phyloP scores from a whole-genome alignment of 2,888 invertebrate genomes.

The Torymus tubicola region DNA sequence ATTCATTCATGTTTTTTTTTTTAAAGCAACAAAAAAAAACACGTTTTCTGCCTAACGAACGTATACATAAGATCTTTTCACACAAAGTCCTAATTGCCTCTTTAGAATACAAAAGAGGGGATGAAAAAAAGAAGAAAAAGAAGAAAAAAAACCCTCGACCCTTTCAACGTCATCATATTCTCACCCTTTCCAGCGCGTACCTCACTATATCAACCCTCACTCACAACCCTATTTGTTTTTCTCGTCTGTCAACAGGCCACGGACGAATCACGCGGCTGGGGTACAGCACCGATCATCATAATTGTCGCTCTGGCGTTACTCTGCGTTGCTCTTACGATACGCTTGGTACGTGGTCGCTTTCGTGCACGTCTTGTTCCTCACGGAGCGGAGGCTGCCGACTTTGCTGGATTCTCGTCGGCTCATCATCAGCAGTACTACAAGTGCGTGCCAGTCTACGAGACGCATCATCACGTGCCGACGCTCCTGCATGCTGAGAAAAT shows the following conservation, averaged over 20 bases:
- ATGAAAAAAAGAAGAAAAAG: too few species aligned
- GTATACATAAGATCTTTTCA: too few species aligned
- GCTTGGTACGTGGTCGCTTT: slow-evolving; percentile 69
- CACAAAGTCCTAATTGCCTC: too few species aligned
- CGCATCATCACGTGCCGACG: slow-evolving; percentile 56
- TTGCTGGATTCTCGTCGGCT: slow-evolving; percentile 57
- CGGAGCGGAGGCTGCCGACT: slow-evolving; percentile 62
- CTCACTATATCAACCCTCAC: too few species aligned
- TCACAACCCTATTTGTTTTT: not conserved
- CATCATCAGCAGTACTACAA: slow-evolving; percentile 71
- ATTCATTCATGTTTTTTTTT: too few species aligned
- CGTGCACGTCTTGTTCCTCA: slow-evolving; percentile 69
- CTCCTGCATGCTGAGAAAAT: slow-evolving; percentile 69
- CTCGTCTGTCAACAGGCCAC: slow-evolving; percentile 9
- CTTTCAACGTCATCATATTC: too few species aligned
- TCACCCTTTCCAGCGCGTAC: too few species aligned
- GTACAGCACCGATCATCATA: slow-evolving; percentile 69
- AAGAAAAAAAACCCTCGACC: too few species aligned
- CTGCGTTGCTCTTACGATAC: slow-evolving; percentile 68
- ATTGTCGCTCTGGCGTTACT: slow-evolving; percentile 68
- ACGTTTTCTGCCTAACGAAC: too few species aligned
- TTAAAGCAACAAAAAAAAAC: too few species aligned
- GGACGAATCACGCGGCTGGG: slow-evolving; percentile 66
- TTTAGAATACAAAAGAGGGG: too few species aligned
- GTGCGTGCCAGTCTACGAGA: slow-evolving; percentile 72